Evolutionary conservation across 2,888 invertebrate genomes (phyloP).

Genomic region (Bibio marci): DNA sequence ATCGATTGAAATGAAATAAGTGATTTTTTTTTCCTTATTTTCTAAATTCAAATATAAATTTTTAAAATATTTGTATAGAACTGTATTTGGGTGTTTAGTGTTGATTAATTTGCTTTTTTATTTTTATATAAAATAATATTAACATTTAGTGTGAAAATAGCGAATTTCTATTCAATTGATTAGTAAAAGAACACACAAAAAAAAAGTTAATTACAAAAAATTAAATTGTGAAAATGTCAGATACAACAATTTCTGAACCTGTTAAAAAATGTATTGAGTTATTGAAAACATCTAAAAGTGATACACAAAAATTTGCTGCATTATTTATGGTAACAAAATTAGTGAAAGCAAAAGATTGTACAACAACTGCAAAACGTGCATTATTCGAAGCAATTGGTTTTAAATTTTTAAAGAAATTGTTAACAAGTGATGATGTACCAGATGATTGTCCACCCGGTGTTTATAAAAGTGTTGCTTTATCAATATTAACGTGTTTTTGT

Average conservation of each 20-base stretch:
- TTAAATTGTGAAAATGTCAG: slow-evolving; percentile 20
- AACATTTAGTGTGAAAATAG: no score
- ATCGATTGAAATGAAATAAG: no score
- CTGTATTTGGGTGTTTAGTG: no score
- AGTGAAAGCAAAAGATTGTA: slow-evolving; percentile 68
- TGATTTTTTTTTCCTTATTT: no score
- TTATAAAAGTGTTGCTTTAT: slow-evolving; percentile 80
- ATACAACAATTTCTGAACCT: slow-evolving; percentile 47
- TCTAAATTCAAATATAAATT: no score
- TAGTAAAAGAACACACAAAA: no score
- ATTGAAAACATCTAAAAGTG: slow-evolving; percentile 60
- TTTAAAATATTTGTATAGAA: no score
- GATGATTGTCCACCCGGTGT: slow-evolving; percentile 78
- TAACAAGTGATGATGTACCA: slow-evolving; percentile 58
- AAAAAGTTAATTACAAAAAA: not conserved
- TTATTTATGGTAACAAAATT: slow-evolving; percentile 84
- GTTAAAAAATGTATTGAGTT: slow-evolving; percentile 72
- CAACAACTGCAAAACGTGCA: slow-evolving; percentile 53
- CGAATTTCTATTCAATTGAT: no score
- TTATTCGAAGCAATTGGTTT: slow-evolving; percentile 83
- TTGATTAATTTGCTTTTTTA: no score
- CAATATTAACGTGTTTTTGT: slow-evolving; percentile 74
- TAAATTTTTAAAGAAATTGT: slow-evolving; percentile 63
- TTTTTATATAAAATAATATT: no score
- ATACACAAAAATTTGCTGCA: slow-evolving; percentile 83